Conservation (phyloP, 2,113 vertebrate species). For the Gnathonemus echidnorhynchus region DNA sequence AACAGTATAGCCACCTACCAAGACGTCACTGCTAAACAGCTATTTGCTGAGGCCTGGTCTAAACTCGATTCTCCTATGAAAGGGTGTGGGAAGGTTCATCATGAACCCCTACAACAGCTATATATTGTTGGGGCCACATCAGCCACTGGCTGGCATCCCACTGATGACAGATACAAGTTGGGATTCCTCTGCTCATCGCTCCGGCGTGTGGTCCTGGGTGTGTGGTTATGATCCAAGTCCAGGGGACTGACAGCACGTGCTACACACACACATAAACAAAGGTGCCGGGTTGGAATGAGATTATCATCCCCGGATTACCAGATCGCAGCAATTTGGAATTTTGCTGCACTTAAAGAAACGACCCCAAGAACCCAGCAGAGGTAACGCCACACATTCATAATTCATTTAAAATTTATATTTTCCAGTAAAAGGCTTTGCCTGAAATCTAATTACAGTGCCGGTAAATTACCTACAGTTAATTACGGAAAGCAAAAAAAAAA, state of each 20-base stretch:
- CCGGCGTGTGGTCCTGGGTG: background rate
- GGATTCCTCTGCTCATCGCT: background rate
- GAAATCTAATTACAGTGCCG: slow-evolving; percentile 8
- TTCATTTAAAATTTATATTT: background rate
- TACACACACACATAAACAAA: background rate
- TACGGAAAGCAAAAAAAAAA: background rate
- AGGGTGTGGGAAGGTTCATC: background rate
- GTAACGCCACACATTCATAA: background rate
- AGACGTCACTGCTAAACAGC: background rate
- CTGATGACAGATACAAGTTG: background rate
- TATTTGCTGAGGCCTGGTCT: background rate
- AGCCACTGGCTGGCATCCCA: background rate
- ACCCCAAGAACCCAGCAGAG: background rate
- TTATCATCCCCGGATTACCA: background rate
- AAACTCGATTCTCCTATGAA: background rate
- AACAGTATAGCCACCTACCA: background rate
- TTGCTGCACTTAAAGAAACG: background rate
- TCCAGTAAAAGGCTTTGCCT: background rate
- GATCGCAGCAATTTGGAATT: background rate
- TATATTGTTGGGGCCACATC: background rate
- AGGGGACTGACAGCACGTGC: background rate
- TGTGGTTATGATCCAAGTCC: background rate
- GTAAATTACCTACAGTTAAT: background rate
- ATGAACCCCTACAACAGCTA: background rate
- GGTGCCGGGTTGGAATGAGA: background rate